phyloP scores from a whole-genome alignment of 2,888 invertebrate species.

The Tetheella fluctuosa region DNA sequence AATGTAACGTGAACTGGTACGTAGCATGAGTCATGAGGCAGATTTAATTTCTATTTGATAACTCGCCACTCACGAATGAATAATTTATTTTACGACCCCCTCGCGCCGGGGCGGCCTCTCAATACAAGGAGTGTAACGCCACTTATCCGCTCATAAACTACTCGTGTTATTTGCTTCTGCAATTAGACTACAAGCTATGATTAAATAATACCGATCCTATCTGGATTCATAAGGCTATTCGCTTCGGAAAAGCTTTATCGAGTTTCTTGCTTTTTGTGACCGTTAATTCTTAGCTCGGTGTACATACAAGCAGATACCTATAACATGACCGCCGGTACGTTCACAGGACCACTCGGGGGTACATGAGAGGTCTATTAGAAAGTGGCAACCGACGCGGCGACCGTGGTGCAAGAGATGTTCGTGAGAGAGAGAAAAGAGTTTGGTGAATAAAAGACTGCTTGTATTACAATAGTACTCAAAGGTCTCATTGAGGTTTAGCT shows the following conservation, averaged over 20 bases:
- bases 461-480: neutral
- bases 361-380: neutral
- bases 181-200: neutral
- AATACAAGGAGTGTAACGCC: slow-evolving; percentile 18
- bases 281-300: neutral
- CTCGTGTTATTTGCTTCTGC: slow-evolving; percentile 26
- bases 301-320: neutral
- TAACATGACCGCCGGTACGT: neutral
- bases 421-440: neutral
- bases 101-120: neutral
- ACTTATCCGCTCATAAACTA: slow-evolving; percentile 32
- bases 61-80: slow-evolving; percentile 20
- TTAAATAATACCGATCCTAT: neutral
- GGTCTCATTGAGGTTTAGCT: too few species aligned
- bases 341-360: neutral
- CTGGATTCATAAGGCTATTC: neutral
- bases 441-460: neutral
- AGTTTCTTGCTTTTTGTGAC: neutral
- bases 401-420: neutral
- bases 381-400: neutral
- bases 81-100: slow-evolving; percentile 28
- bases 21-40: too few species aligned
- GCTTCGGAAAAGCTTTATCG: neutral
- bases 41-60: neutral
- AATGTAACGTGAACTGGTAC: too few species aligned